These are phyloP conservation scores for Limenitis arthemis DNA, from an alignment of 2,888 invertebrate species.

Conservation along the genomic window DNA sequence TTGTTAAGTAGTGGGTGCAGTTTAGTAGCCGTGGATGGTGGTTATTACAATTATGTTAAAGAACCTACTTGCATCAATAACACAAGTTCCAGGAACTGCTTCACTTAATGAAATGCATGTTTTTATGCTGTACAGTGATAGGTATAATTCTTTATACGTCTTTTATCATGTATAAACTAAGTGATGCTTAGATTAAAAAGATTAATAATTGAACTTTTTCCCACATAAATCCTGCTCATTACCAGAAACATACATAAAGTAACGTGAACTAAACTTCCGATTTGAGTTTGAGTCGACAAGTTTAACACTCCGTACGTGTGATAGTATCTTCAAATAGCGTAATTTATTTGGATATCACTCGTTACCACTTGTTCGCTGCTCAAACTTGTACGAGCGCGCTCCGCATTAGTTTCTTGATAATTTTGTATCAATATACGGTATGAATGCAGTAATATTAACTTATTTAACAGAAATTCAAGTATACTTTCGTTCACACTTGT, in stretches of 20 bases:
- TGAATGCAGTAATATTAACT: constrained; percentile 4
- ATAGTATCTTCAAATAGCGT: constrained; percentile 31
- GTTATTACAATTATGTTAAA: too few relatives aligned
- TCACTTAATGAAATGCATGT: too few relatives aligned
- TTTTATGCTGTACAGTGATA: too few relatives aligned
- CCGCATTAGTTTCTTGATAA: constrained; percentile 23
- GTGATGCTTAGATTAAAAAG: too few relatives aligned
- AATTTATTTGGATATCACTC: constrained; percentile 30
- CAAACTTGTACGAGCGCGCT: constrained; percentile 25
- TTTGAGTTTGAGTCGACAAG: constrained; percentile 37
- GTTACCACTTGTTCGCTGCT: constrained; percentile 28
- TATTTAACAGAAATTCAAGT: neutral
- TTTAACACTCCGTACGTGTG: constrained; percentile 35
- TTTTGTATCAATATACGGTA: constrained; percentile 21
- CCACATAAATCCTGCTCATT: constrained; percentile 3
- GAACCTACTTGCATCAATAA: too few relatives aligned
- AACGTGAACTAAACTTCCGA: constrained; percentile 37
- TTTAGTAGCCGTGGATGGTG: too few relatives aligned
- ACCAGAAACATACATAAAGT: constrained; percentile 27
- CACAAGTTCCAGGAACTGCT: too few relatives aligned
- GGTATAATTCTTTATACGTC: too few relatives aligned
- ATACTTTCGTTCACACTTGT: neutral
- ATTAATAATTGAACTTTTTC: neutral
- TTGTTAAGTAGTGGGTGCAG: too few relatives aligned
- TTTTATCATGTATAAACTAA: too few relatives aligned